A percentile compares a stretch with the other conserved stretches of the same genome.
Evolutionary conservation across 2,797 vertebrate genomes (phyloP).

Genomic region (Rhinoraja longicauda): DNA sequence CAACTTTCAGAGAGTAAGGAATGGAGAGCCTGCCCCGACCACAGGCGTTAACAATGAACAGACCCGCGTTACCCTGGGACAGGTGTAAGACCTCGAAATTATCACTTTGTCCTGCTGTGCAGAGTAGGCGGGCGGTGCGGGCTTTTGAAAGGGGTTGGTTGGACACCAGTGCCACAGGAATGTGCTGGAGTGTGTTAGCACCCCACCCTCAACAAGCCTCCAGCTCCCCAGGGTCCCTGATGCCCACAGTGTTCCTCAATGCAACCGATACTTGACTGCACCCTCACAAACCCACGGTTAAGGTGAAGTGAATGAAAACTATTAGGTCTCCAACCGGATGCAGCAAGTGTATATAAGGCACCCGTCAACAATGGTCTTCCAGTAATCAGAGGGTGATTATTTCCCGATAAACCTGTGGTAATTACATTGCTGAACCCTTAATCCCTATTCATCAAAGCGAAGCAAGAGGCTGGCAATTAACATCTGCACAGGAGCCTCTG

Average conservation of each 20-base stretch:
- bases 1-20: conserved; percentile 58
- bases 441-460: conserved; percentile 3
- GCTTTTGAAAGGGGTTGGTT: conserved; percentile 69
- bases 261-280: conserved; percentile 73
- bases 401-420: background rate
- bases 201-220: conserved; percentile 60
- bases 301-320: conserved; percentile 42
- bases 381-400: conserved; percentile 17
- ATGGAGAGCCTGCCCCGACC: conserved; percentile 62
- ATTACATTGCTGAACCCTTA: conserved; percentile 4
- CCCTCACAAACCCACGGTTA: conserved; percentile 72
- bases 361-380: background rate
- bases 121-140: conserved; percentile 71
- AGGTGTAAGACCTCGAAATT: conserved; percentile 67
- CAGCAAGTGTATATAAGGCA: background rate
- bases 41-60: conserved; percentile 67
- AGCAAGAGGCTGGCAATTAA: background rate
- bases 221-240: conserved; percentile 41
- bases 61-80: conserved; percentile 65
- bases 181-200: conserved; percentile 74
- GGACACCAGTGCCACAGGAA: conserved; percentile 70
- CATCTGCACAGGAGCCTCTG: background rate
- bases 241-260: conserved; percentile 53
- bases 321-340: background rate
- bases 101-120: conserved; percentile 76